Conservation (phyloP, 2,888 invertebrate genomes). For the Alsophila aescularia region DNA sequence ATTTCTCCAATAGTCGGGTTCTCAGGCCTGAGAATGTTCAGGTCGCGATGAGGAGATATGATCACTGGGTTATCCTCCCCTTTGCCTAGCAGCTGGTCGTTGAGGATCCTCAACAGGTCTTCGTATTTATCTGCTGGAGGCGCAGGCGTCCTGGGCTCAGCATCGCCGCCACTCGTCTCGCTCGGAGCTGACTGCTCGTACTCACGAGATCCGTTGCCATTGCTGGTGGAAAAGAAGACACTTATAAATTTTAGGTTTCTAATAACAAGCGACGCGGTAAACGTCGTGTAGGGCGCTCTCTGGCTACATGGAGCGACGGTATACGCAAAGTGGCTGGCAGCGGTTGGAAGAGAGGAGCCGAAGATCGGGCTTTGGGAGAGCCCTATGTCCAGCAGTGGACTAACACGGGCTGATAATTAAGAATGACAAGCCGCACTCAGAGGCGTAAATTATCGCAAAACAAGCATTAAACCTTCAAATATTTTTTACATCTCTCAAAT, state of each 20-base stretch:
- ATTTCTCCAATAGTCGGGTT: slow-evolving; percentile 90
- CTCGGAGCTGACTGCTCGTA: slow-evolving; percentile 77
- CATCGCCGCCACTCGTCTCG: slow-evolving; percentile 67
- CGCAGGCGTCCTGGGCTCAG: slow-evolving; percentile 64
- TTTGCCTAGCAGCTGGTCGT: slow-evolving; percentile 78
- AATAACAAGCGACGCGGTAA: too few relatives aligned
- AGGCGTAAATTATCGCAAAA: too few relatives aligned
- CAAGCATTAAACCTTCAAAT: too few relatives aligned
- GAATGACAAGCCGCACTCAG: too few relatives aligned
- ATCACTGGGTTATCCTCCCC: slow-evolving; percentile 80
- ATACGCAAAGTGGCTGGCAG: too few relatives aligned
- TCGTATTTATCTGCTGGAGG: slow-evolving; percentile 85
- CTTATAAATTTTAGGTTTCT: neutral
- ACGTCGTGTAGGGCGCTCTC: too few relatives aligned
- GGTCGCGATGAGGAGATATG: slow-evolving; percentile 79
- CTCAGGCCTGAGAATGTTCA: slow-evolving; percentile 80
- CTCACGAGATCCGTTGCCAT: slow-evolving; percentile 73
- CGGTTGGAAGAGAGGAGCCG: too few relatives aligned
- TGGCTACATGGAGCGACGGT: too few relatives aligned
- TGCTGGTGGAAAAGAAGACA: slow-evolving; percentile 48
- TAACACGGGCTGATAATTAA: too few relatives aligned
- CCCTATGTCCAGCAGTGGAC: too few relatives aligned
- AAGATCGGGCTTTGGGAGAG: too few relatives aligned
- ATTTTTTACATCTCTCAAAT: too few relatives aligned
- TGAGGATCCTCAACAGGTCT: slow-evolving; percentile 84